Evolutionary conservation across 2,113 vertebrate genomes (phyloP), one percentile per base, ranked within the genome.

Genomic region (Sapayoa aenigma): DNA sequence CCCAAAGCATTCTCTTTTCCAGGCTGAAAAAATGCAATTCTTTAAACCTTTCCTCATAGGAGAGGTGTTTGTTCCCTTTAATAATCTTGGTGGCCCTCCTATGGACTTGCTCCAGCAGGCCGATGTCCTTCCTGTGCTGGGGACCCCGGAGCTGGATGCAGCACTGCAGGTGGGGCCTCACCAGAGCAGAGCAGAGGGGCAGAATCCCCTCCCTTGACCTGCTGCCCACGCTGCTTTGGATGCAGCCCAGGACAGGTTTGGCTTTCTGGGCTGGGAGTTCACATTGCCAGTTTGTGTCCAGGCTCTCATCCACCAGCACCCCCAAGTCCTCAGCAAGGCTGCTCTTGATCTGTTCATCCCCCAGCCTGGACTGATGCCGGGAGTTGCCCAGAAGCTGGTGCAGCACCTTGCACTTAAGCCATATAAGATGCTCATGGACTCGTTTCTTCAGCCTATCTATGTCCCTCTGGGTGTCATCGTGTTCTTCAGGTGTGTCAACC

Each of bases 381-480:
- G 35, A 23, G 5, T 22, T 59, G 28, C 33, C 44, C 37, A 27
- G 16, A 28, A 15, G 7, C 53, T 39, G 7, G 9, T 52, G 46
- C 46, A 41, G 9, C 39, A 47, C 14, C 27, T 68, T 89, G n/a
- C 24, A 14, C 17, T 82, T 47, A 21, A 75, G 25, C 69, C 4
- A 6, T 14, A 3, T 18, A 41, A 28, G 20, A 13, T 41, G 53
- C 30, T n/a, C 20, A 25, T 53, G 20, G n/a, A n/a, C 53, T 30
- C 19, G 4, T 16, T 12, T 75, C 37, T 82, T 0, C 1, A 47
- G 69, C 46, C 20, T 82, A 28, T 30, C 39, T 33, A 0, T 21
- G 39, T 41, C 47, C 30, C 14, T 89, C 28, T 60, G 62, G 33
- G 18, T 53, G 69, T 47, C 20, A 76, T 47, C 55, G 46, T 63